phyloP scores from a whole-genome alignment of 1,140 invertebrate species.

The Hyles euphorbiae region DNA sequence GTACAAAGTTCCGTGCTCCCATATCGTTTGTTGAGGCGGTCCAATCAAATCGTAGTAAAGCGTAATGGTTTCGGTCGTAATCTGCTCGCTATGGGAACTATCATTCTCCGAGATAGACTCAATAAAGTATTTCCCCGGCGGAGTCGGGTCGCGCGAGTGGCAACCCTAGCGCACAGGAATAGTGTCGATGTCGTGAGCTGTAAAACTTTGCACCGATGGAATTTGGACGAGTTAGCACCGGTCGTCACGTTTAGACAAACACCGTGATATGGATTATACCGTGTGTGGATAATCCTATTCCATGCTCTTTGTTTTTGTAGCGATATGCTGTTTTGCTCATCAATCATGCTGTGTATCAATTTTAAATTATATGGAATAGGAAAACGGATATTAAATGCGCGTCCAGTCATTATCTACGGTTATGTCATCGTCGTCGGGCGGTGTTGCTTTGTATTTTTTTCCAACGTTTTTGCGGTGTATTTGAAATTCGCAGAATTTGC shows the following conservation, averaged over 20 bases:
- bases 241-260: constrained; percentile 50
- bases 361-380: not conserved
- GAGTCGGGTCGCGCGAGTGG: constrained; percentile 12
- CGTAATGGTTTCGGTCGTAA: constrained; percentile 56
- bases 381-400: not conserved
- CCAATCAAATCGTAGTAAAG: constrained; percentile 63
- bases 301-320: constrained; percentile 41
- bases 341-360: constrained; percentile 3
- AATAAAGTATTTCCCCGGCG: constrained; percentile 20
- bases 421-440: not conserved
- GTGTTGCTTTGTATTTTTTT: too few relatives aligned
- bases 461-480: too few relatives aligned
- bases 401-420: not conserved
- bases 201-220: constrained; percentile 1
- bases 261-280: constrained; percentile 47
- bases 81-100: constrained; percentile 65
- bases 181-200: not conserved
- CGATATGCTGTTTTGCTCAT: constrained; percentile 15
- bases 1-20: constrained; percentile 46
- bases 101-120: constrained; percentile 40
- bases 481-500: too few relatives aligned
- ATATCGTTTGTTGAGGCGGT: constrained; percentile 57
- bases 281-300: constrained; percentile 51
- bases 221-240: constrained; percentile 27
- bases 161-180: constrained; percentile 15